Evolutionary conservation across 2,113 vertebrate genomes (phyloP), one percentile per base, ranked within the genome.

Genomic region (Gadus chalcogrammus): DNA sequence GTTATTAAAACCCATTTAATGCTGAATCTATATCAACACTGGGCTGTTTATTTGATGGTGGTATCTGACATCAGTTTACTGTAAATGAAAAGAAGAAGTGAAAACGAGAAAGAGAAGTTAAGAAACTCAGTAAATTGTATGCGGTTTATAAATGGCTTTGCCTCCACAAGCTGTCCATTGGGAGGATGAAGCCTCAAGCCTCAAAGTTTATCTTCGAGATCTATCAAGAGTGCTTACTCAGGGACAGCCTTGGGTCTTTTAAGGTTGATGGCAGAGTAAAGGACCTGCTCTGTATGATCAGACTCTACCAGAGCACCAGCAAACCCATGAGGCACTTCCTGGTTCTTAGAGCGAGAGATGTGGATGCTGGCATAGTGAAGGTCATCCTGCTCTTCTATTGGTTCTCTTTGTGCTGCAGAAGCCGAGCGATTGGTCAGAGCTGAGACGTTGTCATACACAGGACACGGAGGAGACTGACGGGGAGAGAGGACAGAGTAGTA

Each of bases 251-350:
- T 66, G 67, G 15, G 12, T 61, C 11, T 11, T 15, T 42, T 53
- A 27, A 77, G 15, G 9, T 76, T 70, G 24, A 80, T 64, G 55
- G 22, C 48, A 9, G 75, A 27, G 15, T 81, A 77, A 12, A 65
- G 55, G 42, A 77, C 72, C 12, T 17, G 15, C 42, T 62, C 52
- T 35, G 31, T 35, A 0, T 56, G 17, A 5, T 55, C 4, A 6
- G n/a, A 18, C 11, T 20, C 24, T n/a, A 38, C 35, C 0, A 4
- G 28, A 27, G 15, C 38, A 15, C 1, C 9, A 42, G n/a, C 67
- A 48, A 72, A 66, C 15, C 61, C 17, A 6, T 13, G n/a, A 31
- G 60, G 18, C 17, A 12, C 42, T 31, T 69, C 56, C 42, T 71
- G 13, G n/a, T 12, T 60, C n/a, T 11, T 1, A 18, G 74, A 71